Percentiles rank a stretch among this genome's conserved stretches.
phyloP scores from a whole-genome alignment of 2,113 vertebrate genomes.

The Panurus biarmicus region DNA sequence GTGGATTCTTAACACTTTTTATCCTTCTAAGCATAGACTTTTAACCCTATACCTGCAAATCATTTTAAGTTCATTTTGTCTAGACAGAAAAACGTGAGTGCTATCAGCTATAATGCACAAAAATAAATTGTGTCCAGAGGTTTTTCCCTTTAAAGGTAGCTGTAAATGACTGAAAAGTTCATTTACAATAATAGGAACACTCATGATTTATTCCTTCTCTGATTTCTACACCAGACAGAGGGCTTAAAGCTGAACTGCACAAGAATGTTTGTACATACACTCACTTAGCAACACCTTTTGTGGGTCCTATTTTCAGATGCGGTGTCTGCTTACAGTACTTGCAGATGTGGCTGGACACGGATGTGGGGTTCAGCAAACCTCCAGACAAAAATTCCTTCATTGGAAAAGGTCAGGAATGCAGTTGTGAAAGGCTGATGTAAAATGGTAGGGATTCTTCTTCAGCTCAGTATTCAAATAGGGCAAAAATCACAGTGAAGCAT shows the following conservation, averaged over 20 bases:
- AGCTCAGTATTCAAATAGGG: neutral
- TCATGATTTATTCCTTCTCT: neutral
- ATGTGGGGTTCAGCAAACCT: neutral
- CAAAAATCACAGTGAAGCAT: neutral
- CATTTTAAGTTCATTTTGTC: neutral
- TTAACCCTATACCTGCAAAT: neutral
- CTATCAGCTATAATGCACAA: neutral
- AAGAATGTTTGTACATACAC: neutral
- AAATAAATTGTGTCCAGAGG: neutral
- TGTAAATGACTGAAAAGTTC: neutral
- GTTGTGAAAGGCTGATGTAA: neutral
- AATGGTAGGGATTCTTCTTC: neutral
- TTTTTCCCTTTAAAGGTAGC: neutral
- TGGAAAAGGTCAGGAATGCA: neutral
- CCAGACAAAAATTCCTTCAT: neutral
- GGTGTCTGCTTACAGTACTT: conserved; percentile 13
- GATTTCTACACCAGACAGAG: neutral
- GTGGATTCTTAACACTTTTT: neutral
- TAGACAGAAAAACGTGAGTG: neutral
- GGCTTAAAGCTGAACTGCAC: neutral
- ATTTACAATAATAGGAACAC: neutral
- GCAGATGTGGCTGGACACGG: neutral
- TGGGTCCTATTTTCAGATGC: neutral
- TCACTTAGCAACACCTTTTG: conserved; percentile 41
- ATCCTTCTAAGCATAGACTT: neutral